A percentile compares a stretch with the other conserved stretches of the same genome.
Evolutionary conservation across 2,797 vertebrate genomes (phyloP).

Genomic region (Cyclopterus lumpus): DNA sequence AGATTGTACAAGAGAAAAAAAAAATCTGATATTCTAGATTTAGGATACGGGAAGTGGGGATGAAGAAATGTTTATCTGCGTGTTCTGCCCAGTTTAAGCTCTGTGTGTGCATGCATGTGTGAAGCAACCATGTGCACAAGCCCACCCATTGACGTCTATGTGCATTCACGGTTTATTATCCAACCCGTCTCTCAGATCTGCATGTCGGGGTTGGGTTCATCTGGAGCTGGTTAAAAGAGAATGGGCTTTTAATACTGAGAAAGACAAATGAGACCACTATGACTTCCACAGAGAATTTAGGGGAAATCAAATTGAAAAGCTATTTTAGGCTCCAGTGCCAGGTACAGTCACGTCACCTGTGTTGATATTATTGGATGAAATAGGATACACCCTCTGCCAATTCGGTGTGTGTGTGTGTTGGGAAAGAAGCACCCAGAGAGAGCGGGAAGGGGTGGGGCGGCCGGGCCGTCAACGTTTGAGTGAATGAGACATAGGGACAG

Average conservation of each 20-base stretch:
- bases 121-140: background rate
- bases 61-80: background rate
- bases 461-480: slow-evolving; percentile 19
- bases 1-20: background rate
- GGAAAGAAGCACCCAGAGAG: background rate
- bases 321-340: slow-evolving; percentile 72
- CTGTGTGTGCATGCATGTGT: slow-evolving; percentile 1
- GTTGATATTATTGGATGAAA: slow-evolving; percentile 70
- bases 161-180: slow-evolving; percentile 11
- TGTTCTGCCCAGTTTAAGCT: background rate
- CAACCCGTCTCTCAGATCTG: slow-evolving; percentile 22
- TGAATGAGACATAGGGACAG: slow-evolving; percentile 55
- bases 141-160: background rate
- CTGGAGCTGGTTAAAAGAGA: slow-evolving; percentile 47
- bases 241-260: slow-evolving; percentile 44
- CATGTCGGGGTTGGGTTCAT: slow-evolving; percentile 40
- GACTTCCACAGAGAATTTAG: slow-evolving; percentile 67
- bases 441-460: slow-evolving; percentile 6
- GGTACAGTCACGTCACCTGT: slow-evolving; percentile 72
- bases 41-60: background rate
- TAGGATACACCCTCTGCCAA: slow-evolving; percentile 57
- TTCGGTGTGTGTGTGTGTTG: slow-evolving; percentile 22
- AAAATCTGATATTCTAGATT: background rate
- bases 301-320: slow-evolving; percentile 73
- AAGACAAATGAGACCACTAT: slow-evolving; percentile 65